Evolutionary conservation across 1,140 invertebrate species (phyloP), one percentile per base, ranked within the genome.

Genomic region (Lepidurus packardi): DNA sequence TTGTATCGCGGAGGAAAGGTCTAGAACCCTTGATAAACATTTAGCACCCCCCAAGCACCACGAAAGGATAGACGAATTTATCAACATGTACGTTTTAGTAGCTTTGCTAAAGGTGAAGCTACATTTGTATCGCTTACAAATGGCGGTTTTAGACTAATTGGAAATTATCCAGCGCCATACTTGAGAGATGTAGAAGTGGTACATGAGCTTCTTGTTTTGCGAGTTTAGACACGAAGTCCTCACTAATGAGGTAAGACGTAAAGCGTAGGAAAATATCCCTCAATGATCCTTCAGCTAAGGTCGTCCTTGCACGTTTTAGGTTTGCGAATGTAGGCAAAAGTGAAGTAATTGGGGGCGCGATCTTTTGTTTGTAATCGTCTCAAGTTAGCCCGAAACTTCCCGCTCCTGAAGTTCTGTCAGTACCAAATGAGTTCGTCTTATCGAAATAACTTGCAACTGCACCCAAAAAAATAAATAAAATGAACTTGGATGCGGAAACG

Each of bases 201-300:
- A 65, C 6, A 21, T 13, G 53, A 25, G 25, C 53, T 65, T 65
- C 21, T 21, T 13, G 16, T 21, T 65, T 21, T 13, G 16, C 53
- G 53, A 65, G 53, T 21, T 65, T 65, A n/a, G 34, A 9, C 16
- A 65, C 21, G n/a, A 65, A 65, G 53, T 13, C 16, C 9, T 21
- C 53, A 13, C 21, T 65, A 65, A 65, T 65, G 53, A 65, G 53
- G 53, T 65, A 65, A 65, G 9, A 65, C 53, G 53, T n/a, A 65
- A 65, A 13, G 53, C 21, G 53, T 65, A 65, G 53, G 45, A 47
- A 47, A 65, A 65, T 13, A 65, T 13, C 9, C 53, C 21, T 65
- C 13, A 65, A n/a, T 65, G 21, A 21, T 65, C 16, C 21, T 65
- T 6, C 16, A 65, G 21, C 53, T 65, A 21, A 21, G 3, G 53